phyloP scores from a whole-genome alignment of 1,140 invertebrate species.

The Micrasema minimum region DNA sequence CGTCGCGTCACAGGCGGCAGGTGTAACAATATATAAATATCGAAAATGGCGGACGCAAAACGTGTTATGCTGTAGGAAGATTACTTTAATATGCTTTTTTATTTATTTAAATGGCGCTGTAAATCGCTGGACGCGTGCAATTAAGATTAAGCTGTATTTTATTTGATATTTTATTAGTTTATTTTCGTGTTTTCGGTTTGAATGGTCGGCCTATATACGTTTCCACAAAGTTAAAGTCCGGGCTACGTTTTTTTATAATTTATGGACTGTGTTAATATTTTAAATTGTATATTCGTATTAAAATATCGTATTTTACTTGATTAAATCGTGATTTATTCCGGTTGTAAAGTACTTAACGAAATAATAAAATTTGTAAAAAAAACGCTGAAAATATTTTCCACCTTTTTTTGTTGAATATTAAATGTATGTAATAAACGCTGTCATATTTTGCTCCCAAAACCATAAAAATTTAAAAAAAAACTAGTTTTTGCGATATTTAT shows the following conservation, averaged over 20 bases:
- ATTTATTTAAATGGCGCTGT: constrained; percentile 41
- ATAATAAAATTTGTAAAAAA: no score
- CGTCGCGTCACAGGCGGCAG: constrained; percentile 44
- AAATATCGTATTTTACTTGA: background rate
- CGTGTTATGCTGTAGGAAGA: constrained; percentile 34
- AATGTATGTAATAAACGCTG: no score
- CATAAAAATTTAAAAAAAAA: no score
- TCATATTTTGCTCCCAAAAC: no score
- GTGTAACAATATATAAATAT: constrained; percentile 51
- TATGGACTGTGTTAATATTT: constrained; percentile 2
- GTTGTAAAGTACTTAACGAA: no score
- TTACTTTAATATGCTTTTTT: constrained; percentile 40
- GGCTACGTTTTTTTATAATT: constrained; percentile 16
- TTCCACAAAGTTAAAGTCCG: background rate
- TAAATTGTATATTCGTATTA: no score
- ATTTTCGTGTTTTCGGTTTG: constrained; percentile 20
- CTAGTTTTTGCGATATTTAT: no score
- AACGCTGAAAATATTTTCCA: no score
- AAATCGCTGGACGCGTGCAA: constrained; percentile 33
- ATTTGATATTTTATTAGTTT: constrained; percentile 30
- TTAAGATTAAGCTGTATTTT: constrained; percentile 31
- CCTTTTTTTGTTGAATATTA: no score
- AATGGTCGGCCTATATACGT: constrained; percentile 21
- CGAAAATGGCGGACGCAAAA: constrained; percentile 27
- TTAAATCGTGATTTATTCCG: background rate